These are phyloP conservation scores for Stictocephala bisonia DNA, from an alignment of 2,888 invertebrate species.

Conservation along the genomic window DNA sequence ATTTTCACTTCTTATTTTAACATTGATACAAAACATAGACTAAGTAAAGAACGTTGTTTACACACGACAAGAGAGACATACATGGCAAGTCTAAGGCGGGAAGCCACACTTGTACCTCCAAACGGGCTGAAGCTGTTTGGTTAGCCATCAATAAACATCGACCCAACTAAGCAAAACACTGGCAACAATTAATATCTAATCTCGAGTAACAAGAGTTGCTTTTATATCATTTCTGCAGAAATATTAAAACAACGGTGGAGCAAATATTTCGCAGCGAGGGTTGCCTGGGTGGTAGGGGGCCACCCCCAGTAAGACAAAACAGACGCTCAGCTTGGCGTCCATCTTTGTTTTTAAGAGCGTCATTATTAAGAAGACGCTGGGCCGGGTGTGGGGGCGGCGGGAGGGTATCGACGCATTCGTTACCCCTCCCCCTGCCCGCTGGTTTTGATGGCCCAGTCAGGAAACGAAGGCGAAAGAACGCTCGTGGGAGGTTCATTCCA, in stretches of 20 bases:
- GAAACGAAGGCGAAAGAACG: constrained; percentile 28
- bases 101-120: no score
- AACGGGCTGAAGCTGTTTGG: no score
- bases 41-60: no score
- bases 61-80: no score
- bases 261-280: constrained; percentile 18
- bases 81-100: no score
- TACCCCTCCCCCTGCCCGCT: constrained; percentile 26
- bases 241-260: constrained; percentile 26
- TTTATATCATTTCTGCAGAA: constrained; percentile 28
- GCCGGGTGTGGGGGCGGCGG: constrained; percentile 24
- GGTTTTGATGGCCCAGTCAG: constrained; percentile 5
- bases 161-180: neutral
- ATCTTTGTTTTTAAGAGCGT: constrained; percentile 51
- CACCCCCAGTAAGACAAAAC: constrained; percentile 46
- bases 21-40: no score
- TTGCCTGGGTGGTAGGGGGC: constrained; percentile 11
- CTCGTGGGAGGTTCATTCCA: no score
- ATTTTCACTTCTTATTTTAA: no score
- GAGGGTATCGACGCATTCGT: constrained; percentile 45
- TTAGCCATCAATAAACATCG: constrained; percentile 28
- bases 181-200: constrained; percentile 5
- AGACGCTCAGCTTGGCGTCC: constrained; percentile 49
- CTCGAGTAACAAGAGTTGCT: neutral
- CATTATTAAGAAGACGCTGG: constrained; percentile 47